Percentiles rank a stretch among this genome's conserved stretches.
Evolutionary conservation across 2,113 vertebrate genomes (phyloP).

Genomic region (Apteryx owenii): DNA sequence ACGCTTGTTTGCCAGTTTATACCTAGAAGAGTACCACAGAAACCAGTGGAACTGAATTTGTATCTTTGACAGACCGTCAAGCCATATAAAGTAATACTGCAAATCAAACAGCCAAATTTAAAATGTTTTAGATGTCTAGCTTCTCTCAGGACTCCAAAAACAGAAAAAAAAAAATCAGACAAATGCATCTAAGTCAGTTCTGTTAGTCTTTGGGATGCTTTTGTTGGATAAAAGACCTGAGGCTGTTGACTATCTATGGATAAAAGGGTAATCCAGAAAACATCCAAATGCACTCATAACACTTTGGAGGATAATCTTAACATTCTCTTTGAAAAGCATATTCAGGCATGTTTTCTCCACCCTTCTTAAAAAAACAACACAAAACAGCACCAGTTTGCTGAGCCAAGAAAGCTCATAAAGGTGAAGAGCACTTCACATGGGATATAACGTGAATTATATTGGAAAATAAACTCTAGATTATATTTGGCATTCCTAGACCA

Average conservation of each 20-base stretch:
- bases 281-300: neutral
- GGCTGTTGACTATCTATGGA: neutral
- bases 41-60: neutral
- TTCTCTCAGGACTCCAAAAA: neutral
- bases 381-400: neutral
- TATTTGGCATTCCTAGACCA: constrained; percentile 18
- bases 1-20: neutral
- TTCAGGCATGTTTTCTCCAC: neutral
- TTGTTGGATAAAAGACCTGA: neutral
- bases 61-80: neutral
- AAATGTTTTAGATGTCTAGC: neutral
- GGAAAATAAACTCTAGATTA: constrained; percentile 30
- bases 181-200: neutral
- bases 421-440: constrained; percentile 14
- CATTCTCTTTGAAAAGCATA: constrained; percentile 24
- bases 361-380: neutral
- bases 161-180: neutral
- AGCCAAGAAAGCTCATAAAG: constrained; percentile 42
- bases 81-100: neutral
- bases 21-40: neutral
- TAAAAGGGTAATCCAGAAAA: constrained; percentile 35
- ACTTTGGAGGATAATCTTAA: neutral
- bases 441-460: constrained; percentile 37
- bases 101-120: neutral
- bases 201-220: neutral